These are phyloP conservation scores for Leptoclinus maculatus DNA, from an alignment of 2,797 vertebrate genomes.

Conservation along the genomic window DNA sequence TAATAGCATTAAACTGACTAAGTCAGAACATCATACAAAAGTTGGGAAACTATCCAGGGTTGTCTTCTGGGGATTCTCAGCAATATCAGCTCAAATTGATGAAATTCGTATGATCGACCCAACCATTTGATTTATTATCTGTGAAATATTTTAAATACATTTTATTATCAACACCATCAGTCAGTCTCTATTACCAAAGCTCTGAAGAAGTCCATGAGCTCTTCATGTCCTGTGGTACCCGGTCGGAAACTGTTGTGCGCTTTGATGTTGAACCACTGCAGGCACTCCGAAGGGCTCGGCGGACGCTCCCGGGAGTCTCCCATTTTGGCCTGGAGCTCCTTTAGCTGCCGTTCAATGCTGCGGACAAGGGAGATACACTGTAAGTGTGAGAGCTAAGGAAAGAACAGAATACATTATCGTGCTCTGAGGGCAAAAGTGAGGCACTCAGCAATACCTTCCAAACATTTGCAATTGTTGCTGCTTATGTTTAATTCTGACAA, in stretches of 20 bases:
- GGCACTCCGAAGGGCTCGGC: slow-evolving; percentile 84
- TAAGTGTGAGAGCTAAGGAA: slow-evolving; percentile 4
- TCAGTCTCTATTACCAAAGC: slow-evolving; percentile 85
- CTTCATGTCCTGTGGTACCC: slow-evolving; percentile 80
- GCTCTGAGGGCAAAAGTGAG: neutral
- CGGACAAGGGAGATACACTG: slow-evolving; percentile 34
- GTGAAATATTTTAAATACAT: slow-evolving; percentile 2
- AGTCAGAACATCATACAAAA: neutral
- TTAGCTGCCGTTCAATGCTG: slow-evolving; percentile 91
- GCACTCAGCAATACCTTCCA: neutral
- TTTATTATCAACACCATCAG: neutral
- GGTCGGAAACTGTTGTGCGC: slow-evolving; percentile 75
- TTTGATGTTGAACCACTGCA: slow-evolving; percentile 88
- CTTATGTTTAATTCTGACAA: slow-evolving; percentile 6
- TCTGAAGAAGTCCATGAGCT: slow-evolving; percentile 90
- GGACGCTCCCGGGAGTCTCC: slow-evolving; percentile 84
- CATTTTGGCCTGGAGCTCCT: slow-evolving; percentile 88
- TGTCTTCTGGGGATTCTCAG: neutral
- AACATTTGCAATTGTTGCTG: neutral
- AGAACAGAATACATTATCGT: neutral
- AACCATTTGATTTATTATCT: neutral
- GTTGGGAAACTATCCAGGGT: neutral
- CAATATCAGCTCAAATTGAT: slow-evolving; percentile 10
- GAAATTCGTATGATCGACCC: neutral
- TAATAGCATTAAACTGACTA: neutral